Conservation (phyloP, 2,888 invertebrate genomes). For the Pegoplata infirma region DNA sequence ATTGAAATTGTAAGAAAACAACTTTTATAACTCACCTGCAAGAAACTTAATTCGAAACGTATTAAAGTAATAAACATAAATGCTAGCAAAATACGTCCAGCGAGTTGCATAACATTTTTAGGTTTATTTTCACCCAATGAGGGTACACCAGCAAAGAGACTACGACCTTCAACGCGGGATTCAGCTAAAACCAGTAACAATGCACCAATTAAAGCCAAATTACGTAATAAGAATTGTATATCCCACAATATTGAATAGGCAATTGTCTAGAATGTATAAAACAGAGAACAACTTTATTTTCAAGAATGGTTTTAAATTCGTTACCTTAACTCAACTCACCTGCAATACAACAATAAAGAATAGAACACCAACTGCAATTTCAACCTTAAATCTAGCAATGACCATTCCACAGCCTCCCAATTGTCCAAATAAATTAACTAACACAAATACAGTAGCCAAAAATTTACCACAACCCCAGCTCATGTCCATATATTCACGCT, state of each 20-base stretch:
- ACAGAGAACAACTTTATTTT: not conserved
- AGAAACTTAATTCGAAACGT: constrained; percentile 93
- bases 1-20: constrained; percentile 7
- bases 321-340: constrained; percentile 80
- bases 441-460: constrained; percentile 95
- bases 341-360: constrained; percentile 98
- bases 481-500: constrained; percentile 97
- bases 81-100: constrained; percentile 95
- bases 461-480: constrained; percentile 98
- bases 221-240: constrained; percentile 96
- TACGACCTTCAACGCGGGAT: constrained; percentile 93
- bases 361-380: constrained; percentile 93
- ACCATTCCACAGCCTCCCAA: constrained; percentile 98
- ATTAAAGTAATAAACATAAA: constrained; percentile 99
- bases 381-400: constrained; percentile 92
- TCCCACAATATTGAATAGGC: constrained; percentile 99
- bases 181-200: constrained; percentile 97
- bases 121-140: constrained; percentile 96
- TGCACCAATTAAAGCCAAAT: constrained; percentile 98
- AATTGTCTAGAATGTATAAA: constrained; percentile 89
- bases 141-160: constrained; percentile 97
- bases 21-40: constrained; percentile 82
- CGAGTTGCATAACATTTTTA: constrained; percentile 96
- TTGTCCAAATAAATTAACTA: constrained; percentile 97
- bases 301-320: no score